A percentile compares a stretch with the other conserved stretches of the same genome.
These are phyloP conservation scores for Nowickia ferox DNA, from an alignment of 2,888 invertebrate genomes.

Conservation along the genomic window DNA sequence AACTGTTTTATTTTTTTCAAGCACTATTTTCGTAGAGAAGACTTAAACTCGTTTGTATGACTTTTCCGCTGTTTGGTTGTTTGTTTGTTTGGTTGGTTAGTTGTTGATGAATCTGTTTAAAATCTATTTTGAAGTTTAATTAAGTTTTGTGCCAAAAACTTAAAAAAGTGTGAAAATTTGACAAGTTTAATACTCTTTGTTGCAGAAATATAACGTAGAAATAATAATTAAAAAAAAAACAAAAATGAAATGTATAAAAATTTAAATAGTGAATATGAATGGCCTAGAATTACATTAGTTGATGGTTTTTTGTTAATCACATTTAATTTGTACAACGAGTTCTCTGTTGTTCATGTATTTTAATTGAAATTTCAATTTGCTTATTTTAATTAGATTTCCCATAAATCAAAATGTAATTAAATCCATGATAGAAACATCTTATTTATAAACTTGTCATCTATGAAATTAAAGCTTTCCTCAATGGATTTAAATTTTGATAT, in stretches of 20 bases:
- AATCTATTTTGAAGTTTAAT: conserved; percentile 80
- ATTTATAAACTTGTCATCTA: conserved; percentile 66
- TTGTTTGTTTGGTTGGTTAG: conserved; percentile 48
- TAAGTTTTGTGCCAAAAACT: conserved; percentile 81
- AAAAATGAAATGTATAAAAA: conserved; percentile 14
- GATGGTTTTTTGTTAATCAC: conserved; percentile 48
- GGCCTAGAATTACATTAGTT: conserved; percentile 75
- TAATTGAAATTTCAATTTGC: conserved; percentile 72
- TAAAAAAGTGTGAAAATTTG: conserved; percentile 82
- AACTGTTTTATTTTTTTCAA: conserved; percentile 52
- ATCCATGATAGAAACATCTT: conserved; percentile 61
- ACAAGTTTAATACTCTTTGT: conserved; percentile 80
- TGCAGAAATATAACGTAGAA: conserved; percentile 35
- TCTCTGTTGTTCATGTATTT: conserved; percentile 42
- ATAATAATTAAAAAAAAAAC: conserved; percentile 51
- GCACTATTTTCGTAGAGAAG: no score
- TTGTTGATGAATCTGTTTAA: conserved; percentile 73
- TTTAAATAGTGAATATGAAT: conserved; percentile 40
- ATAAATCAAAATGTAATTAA: conserved; percentile 71
- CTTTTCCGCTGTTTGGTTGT: conserved; percentile 51
- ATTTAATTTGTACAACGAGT: conserved; percentile 57
- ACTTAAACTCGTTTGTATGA: conserved; percentile 54
- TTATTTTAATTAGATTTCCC: conserved; percentile 71
- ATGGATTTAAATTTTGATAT: conserved; percentile 43
- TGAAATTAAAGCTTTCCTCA: conserved; percentile 71